These are phyloP conservation scores for Asarcornis scutulata DNA, from an alignment of 2,113 vertebrate species.

Conservation along the genomic window DNA sequence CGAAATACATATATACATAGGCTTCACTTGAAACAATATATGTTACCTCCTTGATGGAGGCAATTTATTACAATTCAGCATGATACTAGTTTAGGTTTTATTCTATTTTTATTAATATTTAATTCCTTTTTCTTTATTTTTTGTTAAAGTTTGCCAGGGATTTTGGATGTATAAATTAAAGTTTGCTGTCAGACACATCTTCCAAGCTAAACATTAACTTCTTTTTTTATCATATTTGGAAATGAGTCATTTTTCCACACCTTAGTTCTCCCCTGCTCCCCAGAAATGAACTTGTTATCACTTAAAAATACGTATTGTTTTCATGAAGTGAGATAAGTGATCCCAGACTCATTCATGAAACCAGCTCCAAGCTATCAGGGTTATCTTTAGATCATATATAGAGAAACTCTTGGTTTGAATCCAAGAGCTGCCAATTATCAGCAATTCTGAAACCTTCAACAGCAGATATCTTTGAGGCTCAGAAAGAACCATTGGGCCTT, in stretches of 20 bases:
- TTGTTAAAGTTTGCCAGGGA: neutral
- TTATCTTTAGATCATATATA: constrained; percentile 22
- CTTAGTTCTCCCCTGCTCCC: neutral
- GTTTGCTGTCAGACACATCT: constrained; percentile 12
- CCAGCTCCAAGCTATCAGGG: neutral
- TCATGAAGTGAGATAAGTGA: neutral
- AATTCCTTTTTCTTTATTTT: neutral
- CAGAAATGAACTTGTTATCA: constrained; percentile 1
- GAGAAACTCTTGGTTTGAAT: neutral
- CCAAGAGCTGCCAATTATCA: neutral
- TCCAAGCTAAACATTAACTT: neutral
- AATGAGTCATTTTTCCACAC: neutral
- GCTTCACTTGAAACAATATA: neutral
- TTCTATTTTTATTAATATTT: neutral
- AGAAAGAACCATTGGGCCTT: neutral
- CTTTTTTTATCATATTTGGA: neutral
- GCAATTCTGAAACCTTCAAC: neutral
- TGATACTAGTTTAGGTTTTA: neutral
- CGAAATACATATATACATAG: neutral
- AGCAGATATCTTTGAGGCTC: neutral
- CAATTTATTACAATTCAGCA: neutral
- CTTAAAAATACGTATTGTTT: neutral
- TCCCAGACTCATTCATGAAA: neutral
- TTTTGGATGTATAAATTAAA: neutral
- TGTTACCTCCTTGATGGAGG: neutral